phyloP scores from a whole-genome alignment of 1,140 invertebrate genomes.

The Aradophagus sp. region DNA sequence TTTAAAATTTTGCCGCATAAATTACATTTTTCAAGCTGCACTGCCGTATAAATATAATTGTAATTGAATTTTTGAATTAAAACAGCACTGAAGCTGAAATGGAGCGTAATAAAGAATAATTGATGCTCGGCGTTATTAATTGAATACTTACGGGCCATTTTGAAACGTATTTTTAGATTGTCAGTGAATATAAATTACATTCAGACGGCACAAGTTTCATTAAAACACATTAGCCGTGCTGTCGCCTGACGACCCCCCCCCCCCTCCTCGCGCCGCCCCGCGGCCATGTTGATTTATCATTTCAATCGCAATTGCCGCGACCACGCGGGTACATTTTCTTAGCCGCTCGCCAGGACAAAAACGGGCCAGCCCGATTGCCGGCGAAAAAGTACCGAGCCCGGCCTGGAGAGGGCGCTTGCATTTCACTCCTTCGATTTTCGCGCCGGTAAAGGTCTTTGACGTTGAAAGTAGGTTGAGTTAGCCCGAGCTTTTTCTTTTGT shows the following conservation, averaged over 20 bases:
- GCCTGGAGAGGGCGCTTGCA: too few relatives aligned
- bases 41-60: conserved; percentile 43
- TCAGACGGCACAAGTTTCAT: conserved; percentile 31
- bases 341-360: conserved; percentile 8
- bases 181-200: conserved; percentile 47
- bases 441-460: conserved; percentile 43
- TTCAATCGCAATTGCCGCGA: conserved; percentile 44
- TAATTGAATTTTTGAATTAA: conserved; percentile 54
- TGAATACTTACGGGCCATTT: conserved; percentile 48
- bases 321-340: conserved; percentile 19
- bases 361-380: too few relatives aligned
- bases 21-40: conserved; percentile 43
- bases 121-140: conserved; percentile 50
- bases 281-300: conserved; percentile 48
- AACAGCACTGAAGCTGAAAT: conserved; percentile 36
- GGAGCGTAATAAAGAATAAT: conserved; percentile 53
- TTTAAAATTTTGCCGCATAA: conserved; percentile 48
- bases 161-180: conserved; percentile 45
- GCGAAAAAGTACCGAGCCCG: too few relatives aligned
- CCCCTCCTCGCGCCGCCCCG: too few relatives aligned
- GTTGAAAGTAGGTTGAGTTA: conserved; percentile 37
- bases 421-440: conserved; percentile 37
- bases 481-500: conserved; percentile 47
- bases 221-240: conserved; percentile 19
- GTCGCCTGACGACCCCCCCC: conserved; percentile 9